phyloP scores from a whole-genome alignment of 2,888 invertebrate species.

The Thecocarcelia acutangulata region DNA sequence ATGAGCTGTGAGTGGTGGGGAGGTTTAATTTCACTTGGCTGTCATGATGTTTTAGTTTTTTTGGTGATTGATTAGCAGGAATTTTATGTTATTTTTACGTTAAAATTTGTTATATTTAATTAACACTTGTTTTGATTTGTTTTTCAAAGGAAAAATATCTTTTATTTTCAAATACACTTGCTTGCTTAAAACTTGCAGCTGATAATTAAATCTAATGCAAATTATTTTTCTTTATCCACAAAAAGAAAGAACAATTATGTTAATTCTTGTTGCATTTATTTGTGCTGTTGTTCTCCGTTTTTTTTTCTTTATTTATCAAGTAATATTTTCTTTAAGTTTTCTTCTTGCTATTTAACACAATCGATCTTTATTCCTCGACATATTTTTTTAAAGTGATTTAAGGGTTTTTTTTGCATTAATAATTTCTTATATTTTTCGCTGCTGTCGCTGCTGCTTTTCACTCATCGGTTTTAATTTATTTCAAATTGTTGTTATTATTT shows the following conservation, averaged over 20 bases:
- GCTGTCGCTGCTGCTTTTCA: conserved; percentile 29
- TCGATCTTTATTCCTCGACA: conserved; percentile 54
- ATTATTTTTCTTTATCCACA: conserved; percentile 10
- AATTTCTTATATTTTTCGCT: conserved; percentile 53
- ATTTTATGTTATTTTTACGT: neutral
- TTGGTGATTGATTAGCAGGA: conserved; percentile 15
- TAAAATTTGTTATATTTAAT: neutral
- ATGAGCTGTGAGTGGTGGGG: neutral
- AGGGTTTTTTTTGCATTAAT: conserved; percentile 52
- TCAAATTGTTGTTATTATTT: conserved; percentile 38
- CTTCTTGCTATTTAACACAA: conserved; percentile 31
- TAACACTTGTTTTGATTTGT: conserved; percentile 10
- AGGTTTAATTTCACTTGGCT: conserved; percentile 41
- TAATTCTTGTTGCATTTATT: conserved; percentile 27
- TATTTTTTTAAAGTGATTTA: conserved; percentile 63
- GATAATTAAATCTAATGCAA: conserved; percentile 7
- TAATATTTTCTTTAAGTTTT: conserved; percentile 1
- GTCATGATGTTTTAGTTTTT: conserved; percentile 38
- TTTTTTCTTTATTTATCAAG: neutral
- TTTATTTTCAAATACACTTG: neutral
- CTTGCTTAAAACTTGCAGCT: conserved; percentile 14
- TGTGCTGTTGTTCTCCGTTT: conserved; percentile 23
- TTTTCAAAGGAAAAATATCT: neutral
- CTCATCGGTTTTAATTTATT: conserved; percentile 41
- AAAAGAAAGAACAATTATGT: conserved; percentile 20